Evolutionary conservation across 2,113 vertebrate species (phyloP), one percentile per base, ranked within the genome.

Genomic region (Clarias macrocephalus): DNA sequence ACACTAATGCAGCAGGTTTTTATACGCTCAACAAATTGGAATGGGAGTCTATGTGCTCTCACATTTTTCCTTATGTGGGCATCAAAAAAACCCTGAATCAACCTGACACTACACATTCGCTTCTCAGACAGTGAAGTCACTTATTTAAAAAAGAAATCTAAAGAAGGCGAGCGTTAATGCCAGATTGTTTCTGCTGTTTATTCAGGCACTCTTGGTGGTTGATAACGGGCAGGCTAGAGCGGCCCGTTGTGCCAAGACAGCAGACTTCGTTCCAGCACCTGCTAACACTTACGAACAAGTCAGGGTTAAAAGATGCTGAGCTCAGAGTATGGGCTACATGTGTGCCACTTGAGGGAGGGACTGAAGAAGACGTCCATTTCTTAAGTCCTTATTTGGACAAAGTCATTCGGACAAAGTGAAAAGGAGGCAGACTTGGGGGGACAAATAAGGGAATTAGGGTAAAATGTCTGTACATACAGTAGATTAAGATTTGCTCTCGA

Each of bases 111-210:
- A 91, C 94, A 95, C 93, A 87, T 76, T 70, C 93, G 94, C 95
- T 97, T 96, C 96, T 96, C 96, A 94, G 92, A 94, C 92, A 83
- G 94, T 97, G 96, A 97, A 95, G 94, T 96, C 96, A 97, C 92
- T 92, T 85, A 94, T 95, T 96, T 95, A 89, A 76, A 65, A 81
- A 87, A 89, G 90, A 91, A 85, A 80, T 87, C 90, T 82, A 86
- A 85, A 76, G 91, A 87, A 88, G 91, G 94, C 91, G 89, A 85
- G 66, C 52, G 83, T 87, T 83, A 89, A 91, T 91, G 93, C 92
- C 90, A 90, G 91, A 93, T 94, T 93, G 92, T 91, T 93, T 91
- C 82, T 90, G 88, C 91, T 94, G 95, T 97, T 96, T 97, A 94
- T 94, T 95, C 95, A 95, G 93, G 93, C 89, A 86, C 90, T 80